A percentile compares a stretch with the other conserved stretches of the same genome.
Evolutionary conservation across 2,113 vertebrate genomes (phyloP).

Genomic region (Sylvietta virens): DNA sequence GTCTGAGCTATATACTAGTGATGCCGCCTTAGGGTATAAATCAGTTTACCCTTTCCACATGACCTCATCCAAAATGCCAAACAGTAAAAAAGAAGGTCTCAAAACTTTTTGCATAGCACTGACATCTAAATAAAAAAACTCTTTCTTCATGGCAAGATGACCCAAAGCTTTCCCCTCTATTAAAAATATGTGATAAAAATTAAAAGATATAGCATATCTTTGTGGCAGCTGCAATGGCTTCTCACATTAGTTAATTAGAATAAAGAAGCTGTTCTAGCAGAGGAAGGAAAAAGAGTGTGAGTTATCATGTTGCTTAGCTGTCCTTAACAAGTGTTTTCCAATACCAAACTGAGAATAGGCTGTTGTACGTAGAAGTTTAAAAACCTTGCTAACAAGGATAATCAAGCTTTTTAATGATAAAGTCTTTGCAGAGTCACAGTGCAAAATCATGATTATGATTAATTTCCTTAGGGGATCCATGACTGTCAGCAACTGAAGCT

Average conservation of each 20-base stretch:
- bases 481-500: background rate
- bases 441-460: slow-evolving; percentile 30
- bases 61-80: background rate
- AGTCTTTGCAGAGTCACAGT: slow-evolving; percentile 20
- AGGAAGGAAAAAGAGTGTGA: background rate
- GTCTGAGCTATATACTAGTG: background rate
- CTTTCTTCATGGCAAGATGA: background rate
- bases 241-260: background rate
- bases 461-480: slow-evolving; percentile 20
- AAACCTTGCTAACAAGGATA: background rate
- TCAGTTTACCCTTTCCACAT: background rate
- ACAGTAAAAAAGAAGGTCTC: background rate
- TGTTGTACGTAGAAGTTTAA: background rate
- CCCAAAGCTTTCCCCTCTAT: background rate
- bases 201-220: too few relatives aligned
- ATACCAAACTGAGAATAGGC: background rate
- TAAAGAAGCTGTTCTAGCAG: background rate
- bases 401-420: slow-evolving; percentile 3
- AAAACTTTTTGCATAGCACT: background rate
- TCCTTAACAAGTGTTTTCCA: background rate
- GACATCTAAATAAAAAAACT: background rate
- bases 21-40: background rate
- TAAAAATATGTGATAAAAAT: background rate
- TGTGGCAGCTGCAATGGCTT: background rate
- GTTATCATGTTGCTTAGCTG: background rate